Evolutionary conservation across 2,113 vertebrate genomes (phyloP), one percentile per base, ranked within the genome.

Genomic region (Callospermophilus lateralis): DNA sequence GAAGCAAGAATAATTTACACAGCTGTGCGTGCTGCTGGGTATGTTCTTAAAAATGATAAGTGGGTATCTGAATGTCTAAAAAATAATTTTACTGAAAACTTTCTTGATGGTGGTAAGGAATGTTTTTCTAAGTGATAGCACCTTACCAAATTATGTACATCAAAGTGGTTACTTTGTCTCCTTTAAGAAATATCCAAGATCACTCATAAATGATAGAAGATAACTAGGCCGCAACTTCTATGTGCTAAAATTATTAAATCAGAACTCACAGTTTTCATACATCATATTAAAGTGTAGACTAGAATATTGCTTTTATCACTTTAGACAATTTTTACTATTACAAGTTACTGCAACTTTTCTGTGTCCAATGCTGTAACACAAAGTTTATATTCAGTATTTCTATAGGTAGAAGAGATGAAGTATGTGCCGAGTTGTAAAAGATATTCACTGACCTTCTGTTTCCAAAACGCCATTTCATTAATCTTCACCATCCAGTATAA

Each of bases 361-460:
- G 55, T 73, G 9, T 79, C 20, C 4, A n/a, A 3, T 48, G 8
- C 7, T 84, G 51, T 93, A 90, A 63, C 20, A 39, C 51, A 94
- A 93, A 22, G n/a, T 70, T 63, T 77, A 78, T 83, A 90, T 81
- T 92, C 83, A 89, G 22, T 91, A 83, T 90, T 95, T 96, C 55
- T 88, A 51, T 37, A 55, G 39, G 32, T 80, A 19, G 61, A 79
- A 84, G 91, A 91, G 37, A 95, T 61, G 68, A 81, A 96, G 67
- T 70, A 68, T 88, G 45, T 81, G 19, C 55, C 58, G n/a, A 72
- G 67, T 89, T 74, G 80, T 95, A 94, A 93, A 97, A 92, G 73
- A 90, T 88, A 92, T 81, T 88, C 81, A 95, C 84, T 94, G 94
- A 98, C 72, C 90, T 97, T 95, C 93, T 97, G 19, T 95, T 97